Percentiles rank a stretch among this genome's conserved stretches.
phyloP scores from a whole-genome alignment of 2,888 invertebrate species.

The Pheosia tremula region DNA sequence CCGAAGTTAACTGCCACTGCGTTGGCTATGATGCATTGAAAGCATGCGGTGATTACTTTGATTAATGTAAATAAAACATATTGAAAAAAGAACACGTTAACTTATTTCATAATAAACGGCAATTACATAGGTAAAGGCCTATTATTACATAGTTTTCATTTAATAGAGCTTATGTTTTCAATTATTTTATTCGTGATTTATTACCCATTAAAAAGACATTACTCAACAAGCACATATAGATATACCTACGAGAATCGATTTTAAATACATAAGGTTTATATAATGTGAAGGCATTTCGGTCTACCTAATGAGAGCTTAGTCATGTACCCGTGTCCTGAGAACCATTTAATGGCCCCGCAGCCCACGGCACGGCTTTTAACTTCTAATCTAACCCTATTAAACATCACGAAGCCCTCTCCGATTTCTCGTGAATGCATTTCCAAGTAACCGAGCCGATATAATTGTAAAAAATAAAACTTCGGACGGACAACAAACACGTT shows the following conservation, averaged over 20 bases:
- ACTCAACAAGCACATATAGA: neutral
- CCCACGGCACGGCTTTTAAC: constrained; percentile 76
- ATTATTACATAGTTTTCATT: neutral
- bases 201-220: neutral
- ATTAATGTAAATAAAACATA: too few relatives aligned
- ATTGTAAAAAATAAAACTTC: constrained; percentile 82
- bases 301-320: constrained; percentile 59
- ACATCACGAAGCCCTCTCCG: constrained; percentile 76
- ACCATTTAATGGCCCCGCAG: constrained; percentile 65
- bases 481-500: constrained; percentile 81
- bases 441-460: constrained; percentile 81
- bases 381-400: constrained; percentile 83
- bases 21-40: too few relatives aligned
- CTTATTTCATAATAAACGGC: too few relatives aligned
- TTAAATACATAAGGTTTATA: constrained; percentile 26
- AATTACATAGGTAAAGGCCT: too few relatives aligned
- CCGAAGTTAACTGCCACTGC: too few relatives aligned
- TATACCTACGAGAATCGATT: neutral
- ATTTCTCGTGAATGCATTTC: constrained; percentile 81
- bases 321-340: constrained; percentile 62
- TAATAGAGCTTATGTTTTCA: neutral
- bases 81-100: too few relatives aligned
- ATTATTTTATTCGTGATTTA: neutral
- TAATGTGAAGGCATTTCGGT: constrained; percentile 37
- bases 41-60: too few relatives aligned